phyloP scores from a whole-genome alignment of 2,888 invertebrate genomes.

The Anticlea derivata region DNA sequence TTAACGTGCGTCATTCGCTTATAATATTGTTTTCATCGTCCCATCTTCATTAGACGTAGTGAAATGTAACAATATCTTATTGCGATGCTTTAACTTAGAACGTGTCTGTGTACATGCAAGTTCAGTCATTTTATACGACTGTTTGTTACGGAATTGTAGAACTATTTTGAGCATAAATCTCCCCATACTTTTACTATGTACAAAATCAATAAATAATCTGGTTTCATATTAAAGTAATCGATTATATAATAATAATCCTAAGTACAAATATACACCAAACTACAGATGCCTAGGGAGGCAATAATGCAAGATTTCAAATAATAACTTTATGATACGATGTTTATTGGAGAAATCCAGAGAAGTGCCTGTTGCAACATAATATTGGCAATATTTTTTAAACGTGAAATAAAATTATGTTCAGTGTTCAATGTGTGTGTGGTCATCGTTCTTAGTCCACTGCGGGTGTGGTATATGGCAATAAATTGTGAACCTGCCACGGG shows the following conservation, averaged over 20 bases:
- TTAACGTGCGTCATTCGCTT: constrained; percentile 70
- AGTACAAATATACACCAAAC: constrained; percentile 70
- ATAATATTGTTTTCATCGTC: constrained; percentile 51
- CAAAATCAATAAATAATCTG: constrained; percentile 61
- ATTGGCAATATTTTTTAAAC: constrained; percentile 81
- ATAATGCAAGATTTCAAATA: constrained; percentile 72
- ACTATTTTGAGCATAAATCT: constrained; percentile 65
- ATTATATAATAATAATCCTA: constrained; percentile 65
- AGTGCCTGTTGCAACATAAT: constrained; percentile 83
- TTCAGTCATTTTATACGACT: constrained; percentile 74
- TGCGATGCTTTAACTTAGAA: constrained; percentile 83
- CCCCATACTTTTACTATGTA: constrained; percentile 61
- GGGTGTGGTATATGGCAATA: constrained; percentile 36
- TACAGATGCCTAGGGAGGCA: constrained; percentile 72
- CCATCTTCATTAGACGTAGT: constrained; percentile 75
- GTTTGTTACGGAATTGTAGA: constrained; percentile 63
- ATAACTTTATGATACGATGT: constrained; percentile 76
- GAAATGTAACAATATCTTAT: constrained; percentile 80
- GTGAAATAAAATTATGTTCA: constrained; percentile 68
- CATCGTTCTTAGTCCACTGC: constrained; percentile 33
- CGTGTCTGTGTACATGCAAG: constrained; percentile 74
- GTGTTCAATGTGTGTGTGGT: constrained; percentile 64
- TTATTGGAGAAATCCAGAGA: constrained; percentile 83
- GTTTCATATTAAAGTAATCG: constrained; percentile 50
- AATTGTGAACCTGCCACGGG: constrained; percentile 21